Conservation (phyloP, 1,140 invertebrate genomes). For the Copidosoma floridanum region DNA sequence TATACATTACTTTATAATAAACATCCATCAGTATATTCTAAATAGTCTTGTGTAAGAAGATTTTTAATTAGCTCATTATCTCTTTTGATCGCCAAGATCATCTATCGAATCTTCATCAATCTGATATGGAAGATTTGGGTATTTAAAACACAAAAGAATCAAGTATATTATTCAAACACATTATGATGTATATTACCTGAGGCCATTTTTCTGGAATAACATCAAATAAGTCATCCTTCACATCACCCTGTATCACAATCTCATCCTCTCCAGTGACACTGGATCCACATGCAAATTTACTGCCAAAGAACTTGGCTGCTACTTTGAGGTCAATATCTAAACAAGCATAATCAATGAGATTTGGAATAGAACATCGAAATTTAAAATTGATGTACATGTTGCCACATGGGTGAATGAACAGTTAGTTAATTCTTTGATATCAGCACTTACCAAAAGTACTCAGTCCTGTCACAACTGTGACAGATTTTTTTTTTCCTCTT, state of each 20-base stretch:
- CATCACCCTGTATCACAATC: constrained; percentile 98
- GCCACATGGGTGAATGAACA: neutral
- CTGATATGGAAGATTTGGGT: too few species aligned
- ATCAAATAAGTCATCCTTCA: constrained; percentile 97
- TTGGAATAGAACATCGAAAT: constrained; percentile 13
- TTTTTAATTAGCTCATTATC: constrained; percentile 42
- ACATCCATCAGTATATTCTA: constrained; percentile 43
- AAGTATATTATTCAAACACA: neutral
- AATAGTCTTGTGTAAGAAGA: constrained; percentile 44
- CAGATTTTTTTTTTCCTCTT: constrained; percentile 97
- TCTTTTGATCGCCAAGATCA: constrained; percentile 55
- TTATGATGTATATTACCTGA: constrained; percentile 60
- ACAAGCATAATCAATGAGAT: constrained; percentile 33
- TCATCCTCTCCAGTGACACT: constrained; percentile 98
- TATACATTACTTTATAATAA: constrained; percentile 39
- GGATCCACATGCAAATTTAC: constrained; percentile 97
- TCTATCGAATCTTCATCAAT: constrained; percentile 57
- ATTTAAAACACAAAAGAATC: constrained; percentile 23
- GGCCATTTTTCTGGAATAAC: constrained; percentile 97
- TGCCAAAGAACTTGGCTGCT: constrained; percentile 96
- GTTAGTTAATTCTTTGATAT: too few species aligned
- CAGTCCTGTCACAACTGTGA: constrained; percentile 86
- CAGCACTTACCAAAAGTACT: constrained; percentile 85
- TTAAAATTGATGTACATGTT: neutral
- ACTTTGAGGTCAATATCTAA: constrained; percentile 96